A percentile compares a stretch with the other conserved stretches of the same genome.
Evolutionary conservation across 2,888 invertebrate genomes (phyloP).

Genomic region (Halictus quadricinctus): DNA sequence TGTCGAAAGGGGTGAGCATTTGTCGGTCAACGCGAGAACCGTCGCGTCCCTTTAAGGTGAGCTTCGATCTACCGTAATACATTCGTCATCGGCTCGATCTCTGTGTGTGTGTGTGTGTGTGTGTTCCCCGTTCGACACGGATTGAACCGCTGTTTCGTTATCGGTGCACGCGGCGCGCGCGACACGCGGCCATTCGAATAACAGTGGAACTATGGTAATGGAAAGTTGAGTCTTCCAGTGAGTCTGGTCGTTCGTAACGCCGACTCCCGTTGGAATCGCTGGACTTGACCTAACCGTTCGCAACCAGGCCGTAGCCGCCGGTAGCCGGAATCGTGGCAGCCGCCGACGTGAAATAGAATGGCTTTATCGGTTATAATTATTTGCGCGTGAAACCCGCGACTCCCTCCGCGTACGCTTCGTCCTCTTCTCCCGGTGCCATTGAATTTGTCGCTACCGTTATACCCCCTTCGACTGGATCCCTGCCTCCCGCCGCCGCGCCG

Average conservation of each 20-base stretch:
- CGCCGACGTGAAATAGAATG: neutral
- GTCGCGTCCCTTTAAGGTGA: slow-evolving; percentile 54
- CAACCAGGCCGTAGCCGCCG: neutral
- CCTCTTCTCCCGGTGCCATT: slow-evolving; percentile 50
- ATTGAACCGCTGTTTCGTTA: slow-evolving; percentile 19
- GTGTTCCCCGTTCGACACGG: slow-evolving; percentile 19
- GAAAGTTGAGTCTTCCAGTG: neutral
- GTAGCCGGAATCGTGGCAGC: slow-evolving; percentile 12
- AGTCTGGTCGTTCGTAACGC: neutral
- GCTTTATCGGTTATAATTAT: slow-evolving; percentile 35
- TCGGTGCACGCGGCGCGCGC: neutral
- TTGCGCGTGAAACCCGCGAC: slow-evolving; percentile 27
- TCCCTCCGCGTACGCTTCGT: slow-evolving; percentile 37
- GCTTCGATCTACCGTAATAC: slow-evolving; percentile 34
- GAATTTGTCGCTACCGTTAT: slow-evolving; percentile 66
- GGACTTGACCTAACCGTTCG: neutral
- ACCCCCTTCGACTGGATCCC: slow-evolving; percentile 65
- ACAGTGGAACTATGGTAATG: neutral
- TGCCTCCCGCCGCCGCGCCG: slow-evolving; percentile 39
- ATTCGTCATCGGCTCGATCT: neutral
- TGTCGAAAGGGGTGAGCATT: slow-evolving; percentile 2
- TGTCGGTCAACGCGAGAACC: slow-evolving; percentile 4
- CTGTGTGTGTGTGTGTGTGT: neutral
- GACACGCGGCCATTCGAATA: neutral
- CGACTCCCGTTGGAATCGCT: neutral